Evolutionary conservation across 2,797 vertebrate species (phyloP).

Genomic region (Falco berigora): DNA sequence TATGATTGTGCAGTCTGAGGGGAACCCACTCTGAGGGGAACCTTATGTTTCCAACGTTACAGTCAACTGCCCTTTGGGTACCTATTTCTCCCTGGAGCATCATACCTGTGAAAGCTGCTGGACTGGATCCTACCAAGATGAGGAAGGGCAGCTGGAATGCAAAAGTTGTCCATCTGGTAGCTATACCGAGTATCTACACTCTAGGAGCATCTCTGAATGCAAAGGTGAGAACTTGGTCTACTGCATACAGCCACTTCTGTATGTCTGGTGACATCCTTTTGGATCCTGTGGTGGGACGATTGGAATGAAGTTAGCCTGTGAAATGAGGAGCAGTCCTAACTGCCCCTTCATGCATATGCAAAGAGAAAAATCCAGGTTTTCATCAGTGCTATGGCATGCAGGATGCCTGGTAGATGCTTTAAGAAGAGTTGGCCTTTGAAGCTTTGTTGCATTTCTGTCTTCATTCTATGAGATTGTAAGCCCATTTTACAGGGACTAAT

Average conservation of each 20-base stretch:
- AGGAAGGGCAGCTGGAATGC: constrained; percentile 92
- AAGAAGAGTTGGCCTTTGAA: neutral
- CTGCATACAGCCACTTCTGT: neutral
- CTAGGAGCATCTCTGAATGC: constrained; percentile 86
- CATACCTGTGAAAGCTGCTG: constrained; percentile 91
- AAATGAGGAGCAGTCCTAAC: neutral
- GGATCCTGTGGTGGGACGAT: neutral
- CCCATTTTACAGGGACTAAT: neutral
- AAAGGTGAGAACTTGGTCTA: constrained; percentile 77
- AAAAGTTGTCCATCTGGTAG: constrained; percentile 86
- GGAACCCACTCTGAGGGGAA: neutral
- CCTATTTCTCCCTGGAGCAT: constrained; percentile 89
- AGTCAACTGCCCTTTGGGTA: constrained; percentile 96
- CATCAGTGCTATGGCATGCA: neutral
- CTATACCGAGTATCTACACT: constrained; percentile 91
- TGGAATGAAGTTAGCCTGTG: neutral
- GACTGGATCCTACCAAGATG: constrained; percentile 90
- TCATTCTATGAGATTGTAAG: neutral
- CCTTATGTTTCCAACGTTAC: neutral
- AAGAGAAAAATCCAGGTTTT: neutral
- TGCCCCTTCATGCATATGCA: neutral
- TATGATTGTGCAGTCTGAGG: neutral
- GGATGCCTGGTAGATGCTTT: neutral
- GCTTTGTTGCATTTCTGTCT: neutral
- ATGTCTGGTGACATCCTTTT: neutral